Conservation (phyloP, 2,113 vertebrate genomes). For the Tachysurus fulvidraco region DNA sequence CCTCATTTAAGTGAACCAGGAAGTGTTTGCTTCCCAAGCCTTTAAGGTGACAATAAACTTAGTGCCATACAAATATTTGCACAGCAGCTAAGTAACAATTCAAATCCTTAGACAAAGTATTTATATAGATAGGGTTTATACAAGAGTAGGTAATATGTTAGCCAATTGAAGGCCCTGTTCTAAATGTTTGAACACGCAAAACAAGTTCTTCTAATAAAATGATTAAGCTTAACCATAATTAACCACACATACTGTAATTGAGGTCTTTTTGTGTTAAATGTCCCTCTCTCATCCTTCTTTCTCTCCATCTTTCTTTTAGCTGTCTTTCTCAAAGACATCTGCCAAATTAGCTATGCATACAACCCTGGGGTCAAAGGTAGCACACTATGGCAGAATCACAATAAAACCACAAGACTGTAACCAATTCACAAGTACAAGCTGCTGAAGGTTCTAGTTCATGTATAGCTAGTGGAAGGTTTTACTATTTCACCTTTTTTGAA, state of each 20-base stretch:
- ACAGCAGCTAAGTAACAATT: not conserved
- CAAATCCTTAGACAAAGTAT: not conserved
- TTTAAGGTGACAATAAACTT: not conserved
- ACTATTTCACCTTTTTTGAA: constrained; percentile 36
- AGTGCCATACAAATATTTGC: not conserved
- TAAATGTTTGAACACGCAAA: not conserved
- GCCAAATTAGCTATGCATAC: constrained; percentile 13
- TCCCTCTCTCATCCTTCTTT: not conserved
- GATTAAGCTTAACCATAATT: not conserved
- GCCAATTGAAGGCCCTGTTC: not conserved
- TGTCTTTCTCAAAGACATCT: not conserved
- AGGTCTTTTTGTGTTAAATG: not conserved
- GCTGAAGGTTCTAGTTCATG: constrained; percentile 8
- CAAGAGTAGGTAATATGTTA: not conserved
- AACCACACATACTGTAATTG: not conserved
- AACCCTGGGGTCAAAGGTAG: constrained; percentile 6
- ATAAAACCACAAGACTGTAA: constrained; percentile 53
- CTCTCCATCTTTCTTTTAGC: not conserved
- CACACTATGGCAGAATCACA: constrained; percentile 28
- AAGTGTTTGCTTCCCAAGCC: not conserved
- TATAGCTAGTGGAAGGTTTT: constrained; percentile 26
- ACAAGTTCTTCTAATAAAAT: not conserved
- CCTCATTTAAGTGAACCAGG: not conserved
- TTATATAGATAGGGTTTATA: not conserved
- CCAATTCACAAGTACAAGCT: constrained; percentile 47